phyloP scores from a whole-genome alignment of 2,888 invertebrate species.

The Coenonympha glycerion region DNA sequence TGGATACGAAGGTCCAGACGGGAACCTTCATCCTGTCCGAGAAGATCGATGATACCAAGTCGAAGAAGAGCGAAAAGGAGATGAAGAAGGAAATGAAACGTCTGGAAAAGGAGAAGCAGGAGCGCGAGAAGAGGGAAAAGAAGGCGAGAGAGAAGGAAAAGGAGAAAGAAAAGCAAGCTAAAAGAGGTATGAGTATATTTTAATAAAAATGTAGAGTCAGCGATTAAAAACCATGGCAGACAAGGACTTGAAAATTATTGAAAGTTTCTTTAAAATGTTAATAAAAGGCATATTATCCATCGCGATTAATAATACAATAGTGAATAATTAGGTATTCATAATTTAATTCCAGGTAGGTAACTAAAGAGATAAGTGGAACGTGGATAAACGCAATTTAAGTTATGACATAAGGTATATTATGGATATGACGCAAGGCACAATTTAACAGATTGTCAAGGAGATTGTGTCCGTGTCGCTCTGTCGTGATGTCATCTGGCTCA shows the following conservation, averaged over 20 bases:
- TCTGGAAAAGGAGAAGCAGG: slow-evolving; percentile 69
- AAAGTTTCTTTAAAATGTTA: too few species aligned
- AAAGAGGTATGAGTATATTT: slow-evolving; percentile 56
- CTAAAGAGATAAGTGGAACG: too few species aligned
- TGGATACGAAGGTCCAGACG: slow-evolving; percentile 61
- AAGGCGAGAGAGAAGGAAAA: slow-evolving; percentile 72
- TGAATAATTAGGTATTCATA: too few species aligned
- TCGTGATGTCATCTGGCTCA: slow-evolving; percentile 55
- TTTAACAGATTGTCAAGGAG: slow-evolving; percentile 13
- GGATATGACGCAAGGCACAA: background rate
- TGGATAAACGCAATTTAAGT: too few species aligned
- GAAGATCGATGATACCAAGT: slow-evolving; percentile 71
- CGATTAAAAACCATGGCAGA: too few species aligned
- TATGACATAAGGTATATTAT: too few species aligned
- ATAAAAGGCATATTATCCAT: too few species aligned
- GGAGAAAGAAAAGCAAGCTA: slow-evolving; percentile 63
- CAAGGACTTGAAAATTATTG: too few species aligned
- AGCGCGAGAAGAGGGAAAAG: slow-evolving; percentile 68
- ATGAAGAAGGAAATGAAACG: slow-evolving; percentile 72
- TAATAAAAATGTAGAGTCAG: background rate
- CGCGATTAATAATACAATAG: too few species aligned
- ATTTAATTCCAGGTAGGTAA: too few species aligned
- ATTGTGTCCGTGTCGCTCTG: slow-evolving; percentile 34
- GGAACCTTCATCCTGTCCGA: slow-evolving; percentile 76
- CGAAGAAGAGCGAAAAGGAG: slow-evolving; percentile 67